Base-by-base conservation (phyloP, 1,140 invertebrate genomes). In the Heliconius hewitsoni region DNA sequence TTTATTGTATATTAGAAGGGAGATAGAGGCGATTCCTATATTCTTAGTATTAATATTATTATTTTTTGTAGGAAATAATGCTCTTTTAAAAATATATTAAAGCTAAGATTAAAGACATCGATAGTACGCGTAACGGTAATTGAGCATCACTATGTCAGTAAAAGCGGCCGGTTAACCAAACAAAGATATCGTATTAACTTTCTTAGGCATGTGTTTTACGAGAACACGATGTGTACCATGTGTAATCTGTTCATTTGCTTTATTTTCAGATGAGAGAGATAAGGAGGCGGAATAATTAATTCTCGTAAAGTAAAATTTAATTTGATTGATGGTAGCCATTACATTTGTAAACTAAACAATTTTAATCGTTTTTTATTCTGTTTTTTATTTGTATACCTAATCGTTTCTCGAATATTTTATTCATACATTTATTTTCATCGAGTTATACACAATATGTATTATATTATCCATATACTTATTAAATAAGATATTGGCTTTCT, bases 121-220 rank as follows among this genome's bases (percentile, higher is more conserved):
- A 77, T 52, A 79, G 23, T 18, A 60, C 9, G 37, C 5, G 34
- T 73, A 27, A 42, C 46, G 30, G 55, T 70, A 70, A 76, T 73
- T 70, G 66, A 74, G 50, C 74, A 66, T 57, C 30, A 71, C 73
- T 66, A 60, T 60, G 52, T 39, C 73, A 74, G 72, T 76, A 82
- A 82, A 84, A 81, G 79, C 79, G 79, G 78, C 73, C 83, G 70
- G 75, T 78, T 82, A 82, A 81, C 72, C 83, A 84, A 84, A 84
- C 83, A 82, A 82, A 79, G 79, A 83, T 83, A 83, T 82, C 75
- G 81, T 70, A 79, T 82, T 81, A 84, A 82, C 81, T 82, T 81
- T 73, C 70, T 81, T 79, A 79, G 75, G 75, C 78, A 81, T 77
- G 77, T 75, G 77, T 80, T 78, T 76, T 77, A 73, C 76, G 76